Base-by-base conservation (phyloP, 2,113 vertebrate genomes). In the Strix uralensis region DNA sequence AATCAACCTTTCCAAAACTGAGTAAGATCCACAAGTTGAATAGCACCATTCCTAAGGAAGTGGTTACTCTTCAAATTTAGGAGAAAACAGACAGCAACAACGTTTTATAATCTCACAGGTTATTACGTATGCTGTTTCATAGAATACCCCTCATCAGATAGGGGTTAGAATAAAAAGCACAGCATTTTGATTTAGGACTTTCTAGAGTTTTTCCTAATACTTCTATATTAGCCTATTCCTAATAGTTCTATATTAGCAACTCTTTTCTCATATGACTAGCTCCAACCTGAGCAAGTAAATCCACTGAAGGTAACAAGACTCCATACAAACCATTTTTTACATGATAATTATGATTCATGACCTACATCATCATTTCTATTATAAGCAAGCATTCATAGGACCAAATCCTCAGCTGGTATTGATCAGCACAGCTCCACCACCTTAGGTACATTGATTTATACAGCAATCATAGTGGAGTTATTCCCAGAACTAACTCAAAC, bases 321-420 rank as follows among this genome's bases (percentile, higher is more conserved):
- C 66, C 25, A 62, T 34, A 78, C 46, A 54, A 90, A 51, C 34
- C 7, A 30, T 70, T 86, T 74, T 79, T 93, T 13, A 66, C 69
- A 54, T 79, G 55, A 61, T 70, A 85, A 94, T 89, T 95, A 70
- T 71, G 69, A 90, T 92, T 93, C 49, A 57, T 69, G 54, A 78
- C 49, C 77, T 83, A 77, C 88, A 72, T 63, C 69, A 92, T 79
- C 34, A 42, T 90, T 95, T 70, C 83, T 83, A 58, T n/a, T 87
- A 32, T 27, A 93, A 87, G 69, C 17, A 87, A 54, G 62, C 80
- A 86, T 86, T 73, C 52, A 78, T 27, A 81, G 66, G 49, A 69
- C 71, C 70, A 95, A 59, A 70, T 61, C 55, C 52, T 86, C 89
- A 96, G 88, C 88, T 96, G 87, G 78, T 80, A 94, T 81, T 84